Evolutionary conservation across 1,140 invertebrate species (phyloP), one percentile per base, ranked within the genome.

Genomic region (Zophobas morio): DNA sequence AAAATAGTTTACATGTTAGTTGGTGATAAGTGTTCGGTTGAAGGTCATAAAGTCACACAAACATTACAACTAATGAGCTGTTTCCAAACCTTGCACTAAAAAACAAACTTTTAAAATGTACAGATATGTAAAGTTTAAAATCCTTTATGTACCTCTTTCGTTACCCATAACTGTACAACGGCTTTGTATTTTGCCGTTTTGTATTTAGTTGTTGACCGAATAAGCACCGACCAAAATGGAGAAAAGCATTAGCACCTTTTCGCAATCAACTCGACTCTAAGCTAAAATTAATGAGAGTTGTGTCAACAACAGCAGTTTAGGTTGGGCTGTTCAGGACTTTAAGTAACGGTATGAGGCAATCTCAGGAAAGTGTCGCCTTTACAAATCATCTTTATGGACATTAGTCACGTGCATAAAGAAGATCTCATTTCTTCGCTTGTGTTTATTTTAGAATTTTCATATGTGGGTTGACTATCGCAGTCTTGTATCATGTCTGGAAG

Each of bases 1-100:
- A 60, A 60, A 60, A 60, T 60, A 35, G 56, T 60, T 53, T 60
- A 60, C 35, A 60, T 60, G 56, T 60, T 60, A 32, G 56, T 36
- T n/a, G 34, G 36, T 36, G 56, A 60, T 60, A 60, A 60, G 37
- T 20, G 20, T 20, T 20, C 20, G 20, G 20, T 20, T 20, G 20
- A 20, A 20, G 20, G 20, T 20, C 20, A 20, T 20, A 20, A 20
- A 20, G 20, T 20, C 20, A 20, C 20, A 20, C 20, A 20, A 20
- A 20, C 20, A 20, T 20, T 20, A 20, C 20, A 20, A 20, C 20
- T 20, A 20, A 20, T 20, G 20, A 20, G 20, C 20, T 20, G 20
- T 20, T 20, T 20, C 20, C 20, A 20, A 20, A 20, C 20, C 20
- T 20, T 20, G 20, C 20, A 20, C 20, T 20, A 20, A 20, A 20